Base-by-base conservation (phyloP, 2,888 invertebrate genomes). In the Epinotia brunnichana region DNA sequence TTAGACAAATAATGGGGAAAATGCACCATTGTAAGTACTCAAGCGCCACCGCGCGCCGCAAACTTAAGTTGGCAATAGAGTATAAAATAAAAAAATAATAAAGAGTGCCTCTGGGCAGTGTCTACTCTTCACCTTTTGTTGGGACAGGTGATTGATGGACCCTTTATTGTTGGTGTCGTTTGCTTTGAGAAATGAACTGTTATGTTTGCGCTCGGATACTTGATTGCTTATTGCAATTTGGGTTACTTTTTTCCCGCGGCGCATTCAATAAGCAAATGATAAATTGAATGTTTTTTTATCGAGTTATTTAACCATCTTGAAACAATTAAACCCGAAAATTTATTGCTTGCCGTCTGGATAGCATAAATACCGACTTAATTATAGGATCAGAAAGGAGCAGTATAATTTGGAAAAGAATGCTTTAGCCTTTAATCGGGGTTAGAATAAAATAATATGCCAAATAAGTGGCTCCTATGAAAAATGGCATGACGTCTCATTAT, bases 181-280 rank as follows among this genome's bases (percentile, higher is more conserved):
- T 87, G 82, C 81, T 88, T 87, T 91, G 90, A 90, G 88, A 89
- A 90, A 92, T 89, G 88, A 87, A 85, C 81, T 79, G 78, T 77
- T 82, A 79, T 88, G 87, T 89, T 90, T 87, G 87, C 82, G 82
- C 83, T 82, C 67, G 53, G 70, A 67, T 82, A 81, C 82, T 83
- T 85, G 87, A 89, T 90, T 88, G 85, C 80, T 80, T 85, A 81
- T 79, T 79, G 82, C 81, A 82, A 82, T 84, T 84, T 78, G 74
- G 80, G 77, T 78, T 77, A 66, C 57, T 81, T 81, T 83, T 79
- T 85, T 83, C 80, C 79, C 80, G 79, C 78, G 77, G 68, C 71
- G 54, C 61, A 73, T 72, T 73, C 70, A 73, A 67, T 69, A 73
- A 63, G 44, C 62, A 48, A 57, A 57, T 63, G 73, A 69, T 69